phyloP scores from a whole-genome alignment of 2,113 vertebrate genomes.

The Glaucomys volans region DNA sequence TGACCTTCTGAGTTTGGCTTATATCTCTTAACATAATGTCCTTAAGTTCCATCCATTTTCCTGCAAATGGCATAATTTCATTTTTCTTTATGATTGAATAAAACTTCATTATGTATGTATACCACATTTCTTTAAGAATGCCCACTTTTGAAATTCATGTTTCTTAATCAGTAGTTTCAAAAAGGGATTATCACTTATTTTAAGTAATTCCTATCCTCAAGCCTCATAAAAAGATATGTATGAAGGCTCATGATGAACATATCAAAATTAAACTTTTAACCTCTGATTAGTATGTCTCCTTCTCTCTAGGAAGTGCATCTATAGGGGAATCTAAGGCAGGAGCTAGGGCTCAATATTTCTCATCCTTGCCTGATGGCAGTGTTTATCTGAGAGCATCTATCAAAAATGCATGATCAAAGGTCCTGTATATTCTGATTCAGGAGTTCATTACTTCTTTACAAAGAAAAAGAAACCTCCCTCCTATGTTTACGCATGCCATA shows the following conservation, averaged over 20 bases:
- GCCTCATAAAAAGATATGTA: neutral
- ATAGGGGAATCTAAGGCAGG: neutral
- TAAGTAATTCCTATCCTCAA: neutral
- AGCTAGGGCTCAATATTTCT: neutral
- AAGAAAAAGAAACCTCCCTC: neutral
- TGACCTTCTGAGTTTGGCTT: no score
- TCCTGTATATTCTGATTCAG: neutral
- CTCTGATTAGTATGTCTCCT: neutral
- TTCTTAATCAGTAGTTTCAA: neutral
- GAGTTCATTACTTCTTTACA: neutral
- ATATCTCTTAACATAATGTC: no score
- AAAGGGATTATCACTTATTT: neutral
- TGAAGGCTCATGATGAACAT: constrained; percentile 6
- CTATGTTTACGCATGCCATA: neutral
- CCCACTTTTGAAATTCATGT: constrained; percentile 25
- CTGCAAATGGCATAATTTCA: no score
- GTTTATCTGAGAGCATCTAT: neutral
- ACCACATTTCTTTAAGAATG: neutral
- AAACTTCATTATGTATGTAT: no score
- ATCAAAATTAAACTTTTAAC: neutral
- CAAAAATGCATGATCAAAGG: neutral
- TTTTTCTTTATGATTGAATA: no score
- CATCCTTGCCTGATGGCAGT: neutral
- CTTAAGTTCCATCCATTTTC: no score
- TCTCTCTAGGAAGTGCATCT: neutral